Conservation (phyloP, 2,113 vertebrate species). For the Prinia subflava region DNA sequence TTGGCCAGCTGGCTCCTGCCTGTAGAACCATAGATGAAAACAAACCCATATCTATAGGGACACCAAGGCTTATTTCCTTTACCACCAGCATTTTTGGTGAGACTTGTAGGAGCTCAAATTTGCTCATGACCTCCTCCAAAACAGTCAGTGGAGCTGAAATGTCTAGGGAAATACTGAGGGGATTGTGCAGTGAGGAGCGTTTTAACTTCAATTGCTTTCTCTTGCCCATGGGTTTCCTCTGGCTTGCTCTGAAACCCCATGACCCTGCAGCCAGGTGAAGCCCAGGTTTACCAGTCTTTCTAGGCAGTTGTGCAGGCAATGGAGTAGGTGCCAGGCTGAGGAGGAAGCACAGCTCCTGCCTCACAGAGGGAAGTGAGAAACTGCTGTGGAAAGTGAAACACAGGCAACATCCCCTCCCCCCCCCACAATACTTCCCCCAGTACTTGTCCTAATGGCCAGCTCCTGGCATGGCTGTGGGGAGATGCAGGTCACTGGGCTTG, state of each 20-base stretch:
- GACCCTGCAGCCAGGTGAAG: background rate
- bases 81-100: background rate
- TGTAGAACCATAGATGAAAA: background rate
- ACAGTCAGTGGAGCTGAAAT: background rate
- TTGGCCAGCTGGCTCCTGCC: background rate
- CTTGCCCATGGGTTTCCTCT: background rate
- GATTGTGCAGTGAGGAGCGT: background rate
- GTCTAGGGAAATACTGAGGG: background rate
- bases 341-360: conserved; percentile 30
- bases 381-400: conserved; percentile 24
- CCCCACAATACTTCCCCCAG: background rate
- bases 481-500: background rate
- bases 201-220: background rate
- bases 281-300: background rate
- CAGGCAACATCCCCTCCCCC: background rate
- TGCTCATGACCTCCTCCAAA: rapidly evolving
- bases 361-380: conserved; percentile 56
- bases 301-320: background rate
- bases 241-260: background rate
- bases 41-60: background rate
- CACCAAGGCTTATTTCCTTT: background rate
- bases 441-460: background rate
- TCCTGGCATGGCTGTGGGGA: rapidly evolving
- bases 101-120: background rate
- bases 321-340: background rate